Conservation (phyloP, 1,140 invertebrate genomes). For the Zophobas atratus region DNA sequence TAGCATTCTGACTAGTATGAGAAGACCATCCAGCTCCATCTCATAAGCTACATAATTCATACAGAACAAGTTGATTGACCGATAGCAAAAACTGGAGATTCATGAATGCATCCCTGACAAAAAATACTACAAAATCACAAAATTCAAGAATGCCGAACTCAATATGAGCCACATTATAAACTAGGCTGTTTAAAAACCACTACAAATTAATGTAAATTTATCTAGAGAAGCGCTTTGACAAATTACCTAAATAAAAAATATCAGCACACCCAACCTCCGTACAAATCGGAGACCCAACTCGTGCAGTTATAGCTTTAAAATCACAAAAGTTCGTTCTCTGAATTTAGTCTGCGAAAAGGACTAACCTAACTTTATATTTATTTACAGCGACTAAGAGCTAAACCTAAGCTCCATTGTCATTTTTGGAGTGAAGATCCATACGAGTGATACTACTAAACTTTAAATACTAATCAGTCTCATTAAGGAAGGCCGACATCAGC, state of each 20-base stretch:
- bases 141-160: slow-evolving; percentile 51
- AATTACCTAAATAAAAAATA: slow-evolving; percentile 55
- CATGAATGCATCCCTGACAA: slow-evolving; percentile 44
- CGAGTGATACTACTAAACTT: slow-evolving; percentile 48
- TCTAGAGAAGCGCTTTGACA: slow-evolving; percentile 53
- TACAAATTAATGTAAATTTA: slow-evolving; percentile 47
- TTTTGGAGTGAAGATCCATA: slow-evolving; percentile 44
- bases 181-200: slow-evolving; percentile 44
- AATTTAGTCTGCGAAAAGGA: slow-evolving; percentile 36
- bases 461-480: slow-evolving; percentile 56
- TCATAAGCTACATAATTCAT: slow-evolving; percentile 48
- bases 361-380: slow-evolving; percentile 28
- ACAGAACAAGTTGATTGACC: slow-evolving; percentile 43
- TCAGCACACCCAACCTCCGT: slow-evolving; percentile 41
- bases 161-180: slow-evolving; percentile 53
- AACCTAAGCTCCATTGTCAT: slow-evolving; percentile 50
- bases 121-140: slow-evolving; percentile 51
- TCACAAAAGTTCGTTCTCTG: slow-evolving; percentile 33
- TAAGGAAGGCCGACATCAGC: slow-evolving; percentile 52
- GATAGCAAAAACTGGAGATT: slow-evolving; percentile 53
- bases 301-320: slow-evolving; percentile 43
- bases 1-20: slow-evolving; percentile 55
- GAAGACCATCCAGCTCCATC: slow-evolving; percentile 21
- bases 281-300: slow-evolving; percentile 42
- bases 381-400: slow-evolving; percentile 45